Conservation (phyloP, 1,140 invertebrate species). For the Drosophila micromelanica region DNA sequence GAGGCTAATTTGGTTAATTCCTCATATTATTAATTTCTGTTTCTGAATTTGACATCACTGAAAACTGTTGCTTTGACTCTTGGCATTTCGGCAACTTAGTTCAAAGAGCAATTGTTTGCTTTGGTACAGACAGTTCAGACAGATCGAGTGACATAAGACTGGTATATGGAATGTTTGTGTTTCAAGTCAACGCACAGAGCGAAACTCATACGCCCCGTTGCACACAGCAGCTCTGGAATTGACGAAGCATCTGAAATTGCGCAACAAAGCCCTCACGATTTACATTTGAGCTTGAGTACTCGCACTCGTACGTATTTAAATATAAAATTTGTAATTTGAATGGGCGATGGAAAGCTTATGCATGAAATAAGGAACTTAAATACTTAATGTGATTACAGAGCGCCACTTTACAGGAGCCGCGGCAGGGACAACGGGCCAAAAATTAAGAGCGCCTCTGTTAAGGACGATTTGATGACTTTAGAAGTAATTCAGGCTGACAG, state of each 20-base stretch:
- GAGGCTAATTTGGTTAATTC: too few species aligned
- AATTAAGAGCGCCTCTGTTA: constrained; percentile 25
- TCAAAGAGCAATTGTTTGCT: constrained; percentile 18
- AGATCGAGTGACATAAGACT: constrained; percentile 32
- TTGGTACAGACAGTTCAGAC: constrained; percentile 20
- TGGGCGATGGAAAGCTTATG: constrained; percentile 13
- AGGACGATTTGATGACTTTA: constrained; percentile 58
- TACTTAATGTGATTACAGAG: constrained; percentile 42
- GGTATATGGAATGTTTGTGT: constrained; percentile 30
- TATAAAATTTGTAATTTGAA: constrained; percentile 66
- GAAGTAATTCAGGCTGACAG: constrained; percentile 46
- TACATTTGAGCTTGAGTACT: constrained; percentile 31
- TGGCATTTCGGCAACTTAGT: too few species aligned
- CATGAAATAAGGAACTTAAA: constrained; percentile 32
- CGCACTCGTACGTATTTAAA: constrained; percentile 27
- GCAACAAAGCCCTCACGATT: constrained; percentile 50
- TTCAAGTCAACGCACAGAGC: constrained; percentile 60
- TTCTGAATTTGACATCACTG: too few species aligned
- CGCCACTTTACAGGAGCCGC: background rate
- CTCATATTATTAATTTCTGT: too few species aligned
- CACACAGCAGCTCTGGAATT: constrained; percentile 43
- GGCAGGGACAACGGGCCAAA: background rate
- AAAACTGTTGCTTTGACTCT: too few species aligned
- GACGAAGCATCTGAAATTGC: constrained; percentile 12
- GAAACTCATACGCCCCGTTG: constrained; percentile 74